These are phyloP conservation scores for Malurus melanocephalus DNA, from an alignment of 2,113 vertebrate genomes.

Conservation along the genomic window DNA sequence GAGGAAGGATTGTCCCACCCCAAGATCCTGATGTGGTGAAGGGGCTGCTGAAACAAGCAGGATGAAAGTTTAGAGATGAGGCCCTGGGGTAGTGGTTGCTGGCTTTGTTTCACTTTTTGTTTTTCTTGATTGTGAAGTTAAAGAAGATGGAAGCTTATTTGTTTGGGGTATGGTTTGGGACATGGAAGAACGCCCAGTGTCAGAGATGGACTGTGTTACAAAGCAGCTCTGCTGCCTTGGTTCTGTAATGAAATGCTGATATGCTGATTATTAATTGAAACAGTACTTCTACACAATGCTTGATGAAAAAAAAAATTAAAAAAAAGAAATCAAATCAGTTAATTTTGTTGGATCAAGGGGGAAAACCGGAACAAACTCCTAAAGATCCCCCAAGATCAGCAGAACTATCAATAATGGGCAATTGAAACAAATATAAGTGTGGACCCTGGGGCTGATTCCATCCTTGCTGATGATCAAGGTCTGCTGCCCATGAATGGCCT, in stretches of 20 bases:
- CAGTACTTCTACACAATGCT: background rate
- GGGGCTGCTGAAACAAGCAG: background rate
- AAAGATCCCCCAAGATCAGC: background rate
- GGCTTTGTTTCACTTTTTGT: background rate
- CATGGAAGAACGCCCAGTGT: background rate
- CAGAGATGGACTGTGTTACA: background rate
- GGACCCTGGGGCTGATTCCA: background rate
- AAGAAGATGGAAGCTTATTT: background rate
- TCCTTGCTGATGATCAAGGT: background rate
- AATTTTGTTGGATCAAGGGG: background rate
- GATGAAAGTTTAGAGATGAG: background rate
- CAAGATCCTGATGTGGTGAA: background rate
- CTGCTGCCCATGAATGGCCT: background rate
- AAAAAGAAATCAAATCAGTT: background rate
- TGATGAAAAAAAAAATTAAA: background rate
- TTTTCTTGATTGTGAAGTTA: background rate
- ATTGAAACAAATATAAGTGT: background rate
- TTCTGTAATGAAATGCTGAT: background rate
- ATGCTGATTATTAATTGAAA: background rate
- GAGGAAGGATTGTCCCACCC: background rate
- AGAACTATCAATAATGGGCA: background rate
- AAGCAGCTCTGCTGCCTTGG: background rate
- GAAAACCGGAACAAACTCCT: background rate
- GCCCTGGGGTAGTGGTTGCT: background rate
- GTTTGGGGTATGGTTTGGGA: background rate